Evolutionary conservation across 2,797 vertebrate species (phyloP).

Genomic region (Chromis chromis): DNA sequence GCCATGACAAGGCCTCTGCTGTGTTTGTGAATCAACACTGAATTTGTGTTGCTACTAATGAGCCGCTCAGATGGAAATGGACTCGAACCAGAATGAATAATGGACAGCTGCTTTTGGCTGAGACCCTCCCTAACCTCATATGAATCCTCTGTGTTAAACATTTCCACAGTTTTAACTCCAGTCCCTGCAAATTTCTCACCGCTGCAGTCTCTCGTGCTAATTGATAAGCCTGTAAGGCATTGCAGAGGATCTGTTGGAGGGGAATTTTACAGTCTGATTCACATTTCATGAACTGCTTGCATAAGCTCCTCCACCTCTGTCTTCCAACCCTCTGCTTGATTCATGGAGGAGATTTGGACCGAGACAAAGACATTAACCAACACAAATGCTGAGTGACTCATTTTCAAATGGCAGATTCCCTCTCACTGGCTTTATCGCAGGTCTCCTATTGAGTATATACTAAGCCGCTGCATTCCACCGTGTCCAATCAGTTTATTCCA

Average conservation of each 20-base stretch:
- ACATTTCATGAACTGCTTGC: constrained; percentile 72
- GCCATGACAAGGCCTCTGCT: constrained; percentile 16
- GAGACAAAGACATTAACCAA: constrained; percentile 77
- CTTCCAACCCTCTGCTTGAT: constrained; percentile 66
- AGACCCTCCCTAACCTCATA: constrained; percentile 16
- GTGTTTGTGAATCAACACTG: constrained; percentile 26
- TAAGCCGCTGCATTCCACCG: constrained; percentile 40
- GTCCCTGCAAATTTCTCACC: constrained; percentile 24
- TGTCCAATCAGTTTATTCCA: constrained; percentile 48
- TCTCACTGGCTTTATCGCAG: constrained; percentile 44
- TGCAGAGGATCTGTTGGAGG: constrained; percentile 61
- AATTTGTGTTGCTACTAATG: constrained; percentile 35
- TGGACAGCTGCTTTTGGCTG: constrained; percentile 13
- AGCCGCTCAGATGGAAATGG: constrained; percentile 42
- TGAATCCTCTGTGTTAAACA: constrained; percentile 24
- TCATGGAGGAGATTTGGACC: constrained; percentile 72
- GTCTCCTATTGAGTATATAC: constrained; percentile 41
- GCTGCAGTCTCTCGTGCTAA: constrained; percentile 36
- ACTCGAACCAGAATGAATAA: constrained; percentile 8
- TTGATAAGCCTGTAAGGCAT: constrained; percentile 50
- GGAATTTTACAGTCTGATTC: constrained; percentile 73
- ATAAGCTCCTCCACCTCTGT: constrained; percentile 75
- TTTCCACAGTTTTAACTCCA: constrained; percentile 27
- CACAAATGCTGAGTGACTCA: constrained; percentile 76
- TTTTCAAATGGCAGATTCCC: constrained; percentile 69